Evolutionary conservation across 2,113 vertebrate species (phyloP).

Genomic region (Poecile atricapillus): DNA sequence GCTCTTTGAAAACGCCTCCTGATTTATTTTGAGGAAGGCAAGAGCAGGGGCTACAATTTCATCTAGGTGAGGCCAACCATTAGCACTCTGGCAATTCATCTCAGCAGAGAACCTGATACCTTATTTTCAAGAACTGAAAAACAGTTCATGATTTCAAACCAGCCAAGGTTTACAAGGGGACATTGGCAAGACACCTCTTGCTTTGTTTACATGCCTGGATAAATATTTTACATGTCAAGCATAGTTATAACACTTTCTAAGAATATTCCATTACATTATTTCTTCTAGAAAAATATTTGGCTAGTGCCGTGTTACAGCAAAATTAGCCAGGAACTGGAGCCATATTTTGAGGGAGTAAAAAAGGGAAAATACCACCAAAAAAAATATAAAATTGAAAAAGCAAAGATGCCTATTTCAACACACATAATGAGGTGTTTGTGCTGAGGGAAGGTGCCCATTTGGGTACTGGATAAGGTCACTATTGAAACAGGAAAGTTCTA

Average conservation of each 20-base stretch:
- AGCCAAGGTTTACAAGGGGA: not conserved
- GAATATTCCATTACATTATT: constrained; percentile 15
- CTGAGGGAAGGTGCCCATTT: not conserved
- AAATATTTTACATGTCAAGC: not conserved
- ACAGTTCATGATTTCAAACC: not conserved
- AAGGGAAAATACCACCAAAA: not conserved
- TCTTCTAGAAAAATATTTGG: constrained; percentile 9
- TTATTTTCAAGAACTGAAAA: constrained; percentile 32
- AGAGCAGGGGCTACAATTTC: not conserved
- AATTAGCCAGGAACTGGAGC: not conserved
- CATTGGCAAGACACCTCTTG: not conserved
- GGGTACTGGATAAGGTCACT: not conserved
- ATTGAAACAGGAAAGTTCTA: not conserved
- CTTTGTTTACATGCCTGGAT: constrained; percentile 16
- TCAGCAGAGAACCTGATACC: not conserved
- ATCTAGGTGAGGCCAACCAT: not conserved
- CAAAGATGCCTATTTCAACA: not conserved
- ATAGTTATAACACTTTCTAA: constrained; percentile 43
- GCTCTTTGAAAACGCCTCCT: not conserved
- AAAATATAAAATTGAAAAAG: not conserved
- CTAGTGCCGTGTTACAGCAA: not conserved
- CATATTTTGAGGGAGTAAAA: not conserved
- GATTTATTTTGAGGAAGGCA: constrained; percentile 16
- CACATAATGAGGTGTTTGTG: not conserved
- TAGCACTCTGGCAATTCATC: not conserved